A percentile compares a stretch with the other conserved stretches of the same genome.
Conservation (phyloP, 2,888 invertebrate species). For the Cephus pulcher region DNA sequence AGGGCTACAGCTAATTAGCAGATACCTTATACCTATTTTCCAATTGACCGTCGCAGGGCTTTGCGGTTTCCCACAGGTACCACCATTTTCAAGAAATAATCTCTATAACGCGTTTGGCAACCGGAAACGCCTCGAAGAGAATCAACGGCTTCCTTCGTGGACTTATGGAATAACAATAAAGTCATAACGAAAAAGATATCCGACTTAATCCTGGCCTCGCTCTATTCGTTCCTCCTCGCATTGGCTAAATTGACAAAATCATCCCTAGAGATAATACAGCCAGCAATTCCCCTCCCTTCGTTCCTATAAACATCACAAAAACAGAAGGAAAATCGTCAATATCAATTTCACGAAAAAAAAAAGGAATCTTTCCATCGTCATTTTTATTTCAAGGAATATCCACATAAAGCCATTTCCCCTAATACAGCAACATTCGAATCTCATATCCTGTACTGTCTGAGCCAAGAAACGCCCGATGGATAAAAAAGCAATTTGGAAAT, state of each 20-base stretch:
- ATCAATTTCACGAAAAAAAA: background rate
- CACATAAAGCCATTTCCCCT: background rate
- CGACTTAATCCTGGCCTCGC: background rate
- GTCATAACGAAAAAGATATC: background rate
- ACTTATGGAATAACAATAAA: background rate
- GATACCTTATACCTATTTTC: background rate
- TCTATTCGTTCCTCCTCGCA: background rate
- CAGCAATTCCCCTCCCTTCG: background rate
- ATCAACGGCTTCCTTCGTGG: background rate
- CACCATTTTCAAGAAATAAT: background rate
- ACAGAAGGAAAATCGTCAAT: background rate
- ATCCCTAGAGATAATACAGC: background rate
- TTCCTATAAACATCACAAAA: background rate
- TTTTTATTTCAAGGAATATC: background rate
- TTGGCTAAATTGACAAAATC: background rate
- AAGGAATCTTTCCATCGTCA: background rate
- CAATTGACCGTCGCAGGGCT: background rate
- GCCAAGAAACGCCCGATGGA: background rate
- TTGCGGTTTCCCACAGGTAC: background rate
- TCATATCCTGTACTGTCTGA: background rate
- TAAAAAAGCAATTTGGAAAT: background rate
- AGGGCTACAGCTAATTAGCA: too few relatives aligned
- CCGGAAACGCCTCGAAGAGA: background rate
- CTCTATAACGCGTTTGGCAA: background rate
- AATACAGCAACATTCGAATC: background rate